Evolutionary conservation across 2,888 invertebrate species (phyloP), one percentile per base, ranked within the genome.

Genomic region (Apodemia zela): DNA sequence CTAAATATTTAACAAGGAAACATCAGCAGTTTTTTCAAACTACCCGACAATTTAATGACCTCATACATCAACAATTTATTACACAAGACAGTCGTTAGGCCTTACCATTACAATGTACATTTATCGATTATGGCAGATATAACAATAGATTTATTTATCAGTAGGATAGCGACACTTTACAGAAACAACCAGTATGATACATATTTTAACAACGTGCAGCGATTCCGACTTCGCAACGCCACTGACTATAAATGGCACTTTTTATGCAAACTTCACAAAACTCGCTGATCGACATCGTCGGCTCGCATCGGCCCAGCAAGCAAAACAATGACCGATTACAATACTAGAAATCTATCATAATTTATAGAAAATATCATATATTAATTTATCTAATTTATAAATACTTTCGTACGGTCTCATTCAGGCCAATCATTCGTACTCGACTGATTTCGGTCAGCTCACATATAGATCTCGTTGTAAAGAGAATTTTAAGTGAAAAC

Each of bases 61-160:
- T 64, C 67, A 63, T 65, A 61, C 60, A 76, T 75, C 59, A 84
- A 85, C 81, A 85, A 84, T 83, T 82, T 81, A 79, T 75, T 76
- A 84, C 79, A 87, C 85, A 87, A 82, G 85, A 89, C 88, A 90
- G 89, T 89, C 89, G 87, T 88, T 88, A 89, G 89, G 90, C 89
- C 89, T 89, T 87, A 90, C 80, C 75, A 82, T 80, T 81, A 86
- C 77, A 88, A 88, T 89, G 75, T 90, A 90, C 88, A 89, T 76
- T 84, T 86, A 84, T 77, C 85, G 86, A 89, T 89, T 90, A 91
- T 90, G 90, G 90, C 90, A 90, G 86, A 89, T 89, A 87, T 84
- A 89, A 91, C 89, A 87, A 88, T 84, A 81, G 85, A 85, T 87
- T 87, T 85, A 77, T 73, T 76, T 78, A 74, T 79, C 80, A 76